Evolutionary conservation across 1,140 invertebrate species (phyloP).

Genomic region (Drosophila sp.): DNA sequence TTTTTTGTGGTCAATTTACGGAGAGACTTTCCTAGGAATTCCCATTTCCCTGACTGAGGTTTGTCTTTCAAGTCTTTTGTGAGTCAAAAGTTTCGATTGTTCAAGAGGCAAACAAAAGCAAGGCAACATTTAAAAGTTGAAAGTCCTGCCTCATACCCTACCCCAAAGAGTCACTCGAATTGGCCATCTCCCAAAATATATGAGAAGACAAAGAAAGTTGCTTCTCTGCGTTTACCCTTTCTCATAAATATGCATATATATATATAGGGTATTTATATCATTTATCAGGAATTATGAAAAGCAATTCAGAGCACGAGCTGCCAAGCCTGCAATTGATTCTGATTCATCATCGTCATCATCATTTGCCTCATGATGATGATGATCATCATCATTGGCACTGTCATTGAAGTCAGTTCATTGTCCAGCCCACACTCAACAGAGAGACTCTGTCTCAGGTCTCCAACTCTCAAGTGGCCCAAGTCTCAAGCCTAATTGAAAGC

Average conservation of each 20-base stretch:
- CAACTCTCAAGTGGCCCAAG: neutral
- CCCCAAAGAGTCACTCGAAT: neutral
- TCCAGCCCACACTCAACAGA: constrained; percentile 52
- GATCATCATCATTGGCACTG: constrained; percentile 51
- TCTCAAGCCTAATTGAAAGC: constrained; percentile 50
- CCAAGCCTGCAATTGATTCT: constrained; percentile 45
- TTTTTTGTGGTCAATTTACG: constrained; percentile 13
- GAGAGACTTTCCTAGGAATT: constrained; percentile 32
- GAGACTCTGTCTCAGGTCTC: constrained; percentile 41
- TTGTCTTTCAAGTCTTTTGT: constrained; percentile 21
- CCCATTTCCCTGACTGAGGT: constrained; percentile 10
- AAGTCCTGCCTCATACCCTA: neutral
- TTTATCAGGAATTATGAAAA: constrained; percentile 27
- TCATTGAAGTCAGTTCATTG: constrained; percentile 60
- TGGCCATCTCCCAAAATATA: too few relatives aligned
- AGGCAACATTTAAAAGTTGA: constrained; percentile 22
- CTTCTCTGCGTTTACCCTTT: neutral
- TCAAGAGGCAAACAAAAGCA: constrained; percentile 1
- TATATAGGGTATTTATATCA: constrained; percentile 9
- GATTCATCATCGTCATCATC: constrained; percentile 40
- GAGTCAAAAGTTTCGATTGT: constrained; percentile 33
- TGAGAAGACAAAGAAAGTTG: too few relatives aligned
- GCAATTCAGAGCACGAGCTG: constrained; percentile 44
- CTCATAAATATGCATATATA: constrained; percentile 11
- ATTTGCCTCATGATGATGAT: constrained; percentile 25